Conservation (phyloP, 2,888 invertebrate species). For the Aquatica leii region DNA sequence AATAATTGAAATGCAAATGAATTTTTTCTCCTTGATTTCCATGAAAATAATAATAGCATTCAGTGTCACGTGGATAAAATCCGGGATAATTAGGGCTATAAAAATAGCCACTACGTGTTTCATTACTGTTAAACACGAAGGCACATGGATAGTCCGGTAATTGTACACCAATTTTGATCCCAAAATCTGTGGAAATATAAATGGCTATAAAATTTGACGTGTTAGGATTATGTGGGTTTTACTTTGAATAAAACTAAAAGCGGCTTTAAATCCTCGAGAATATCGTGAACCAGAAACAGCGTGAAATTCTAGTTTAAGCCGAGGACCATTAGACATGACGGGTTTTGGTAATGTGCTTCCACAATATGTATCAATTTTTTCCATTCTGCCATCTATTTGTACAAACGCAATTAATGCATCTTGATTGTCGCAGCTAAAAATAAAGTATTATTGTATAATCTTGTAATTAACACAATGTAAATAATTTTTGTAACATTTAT, state of each 20-base stretch:
- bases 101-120: constrained; percentile 80
- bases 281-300: constrained; percentile 80
- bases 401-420: constrained; percentile 85
- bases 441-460: neutral
- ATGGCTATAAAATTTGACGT: neutral
- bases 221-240: constrained; percentile 38
- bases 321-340: constrained; percentile 91
- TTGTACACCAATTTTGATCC: constrained; percentile 83
- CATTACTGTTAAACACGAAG: constrained; percentile 87
- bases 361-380: constrained; percentile 88
- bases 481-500: too few species aligned
- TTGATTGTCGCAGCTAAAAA: constrained; percentile 74
- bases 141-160: constrained; percentile 81
- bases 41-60: constrained; percentile 91
- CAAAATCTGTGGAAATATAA: constrained; percentile 74
- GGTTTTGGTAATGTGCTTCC: constrained; percentile 83
- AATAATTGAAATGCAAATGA: constrained; percentile 86
- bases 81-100: constrained; percentile 92
- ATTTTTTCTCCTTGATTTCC: constrained; percentile 81
- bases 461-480: neutral
- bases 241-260: constrained; percentile 91
- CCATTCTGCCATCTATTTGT: constrained; percentile 82
- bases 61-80: constrained; percentile 86
- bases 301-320: constrained; percentile 85
- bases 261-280: constrained; percentile 86